Base-by-base conservation (phyloP, 2,113 vertebrate species). In the Limnothrissa miodon region DNA sequence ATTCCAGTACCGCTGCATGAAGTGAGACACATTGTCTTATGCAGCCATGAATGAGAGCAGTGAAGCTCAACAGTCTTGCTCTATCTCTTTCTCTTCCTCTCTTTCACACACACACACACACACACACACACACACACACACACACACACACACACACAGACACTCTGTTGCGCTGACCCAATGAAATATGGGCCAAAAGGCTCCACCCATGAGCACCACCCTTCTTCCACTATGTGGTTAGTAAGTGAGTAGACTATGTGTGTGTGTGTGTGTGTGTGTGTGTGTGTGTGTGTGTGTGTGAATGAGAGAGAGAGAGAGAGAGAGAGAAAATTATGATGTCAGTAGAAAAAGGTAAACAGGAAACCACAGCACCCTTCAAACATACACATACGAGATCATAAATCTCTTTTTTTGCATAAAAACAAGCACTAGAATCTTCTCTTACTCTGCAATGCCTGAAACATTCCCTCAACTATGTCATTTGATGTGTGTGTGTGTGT, bases 281-380 rank as follows among this genome's bases (percentile, higher is more conserved):
- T 66, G 51, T 46, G 62, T 62, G 53, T 53, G 45, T 42, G 79
- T 80, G 78, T 19, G 78, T 36, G 51, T 74, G 82, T 85, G 87
- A 82, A 86, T 83, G 81, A 86, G 85, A 53, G 53, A 42, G 46
- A 85, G 62, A 56, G 82, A 85, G 82, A 48, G 80, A 45, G 74
- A 81, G 80, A 83, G 83, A 59, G 56, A 25, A 5, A 1, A 66
- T 36, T 2, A 36, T 39, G 11, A 74, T 42, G 42, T 42, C 66
- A 39, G 29, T 11, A 36, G 29, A 80, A 70, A 88, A 89, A 89
- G 85, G 78, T 85, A 90, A 93, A 91, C 87, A 92, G 81, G 80
- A 84, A 46, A 78, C 56, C 70, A 11, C 25, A 74, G 29, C 29
- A 74, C 29, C 70, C 19, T 15, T 46, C 15, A 36, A 81, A 45